A percentile compares a stretch with the other conserved stretches of the same genome.
These are phyloP conservation scores for Circaetus cinerascens DNA, from an alignment of 2,113 vertebrate genomes.

Conservation along the genomic window DNA sequence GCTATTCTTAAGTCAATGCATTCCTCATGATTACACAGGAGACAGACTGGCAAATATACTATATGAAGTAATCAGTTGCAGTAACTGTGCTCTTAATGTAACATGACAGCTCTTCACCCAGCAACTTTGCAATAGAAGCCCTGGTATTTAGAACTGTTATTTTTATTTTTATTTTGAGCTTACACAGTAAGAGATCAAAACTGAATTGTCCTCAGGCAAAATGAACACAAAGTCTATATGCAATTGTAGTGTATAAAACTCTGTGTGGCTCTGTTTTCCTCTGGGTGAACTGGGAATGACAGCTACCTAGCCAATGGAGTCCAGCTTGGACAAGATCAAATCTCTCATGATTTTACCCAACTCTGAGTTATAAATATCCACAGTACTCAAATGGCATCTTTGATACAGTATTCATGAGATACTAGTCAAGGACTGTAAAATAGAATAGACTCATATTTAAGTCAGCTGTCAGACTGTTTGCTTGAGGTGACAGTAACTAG, in stretches of 20 bases:
- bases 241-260: background rate
- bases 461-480: background rate
- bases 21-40: background rate
- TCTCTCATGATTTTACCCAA: background rate
- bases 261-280: background rate
- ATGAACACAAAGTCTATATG: background rate
- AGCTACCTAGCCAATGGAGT: background rate
- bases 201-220: background rate
- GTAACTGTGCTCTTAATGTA: background rate
- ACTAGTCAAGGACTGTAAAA: background rate
- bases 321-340: background rate
- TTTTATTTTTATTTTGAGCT: slow-evolving; percentile 23
- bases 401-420: background rate
- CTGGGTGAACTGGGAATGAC: background rate
- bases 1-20: background rate
- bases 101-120: background rate
- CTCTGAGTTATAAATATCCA: background rate
- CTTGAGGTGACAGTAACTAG: background rate
- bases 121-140: background rate
- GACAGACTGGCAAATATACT: background rate
- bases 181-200: background rate
- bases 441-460: background rate
- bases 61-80: background rate
- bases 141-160: background rate
- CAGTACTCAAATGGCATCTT: background rate